Conservation (phyloP, 2,113 vertebrate species). For the Callocephalon fimbriatum region DNA sequence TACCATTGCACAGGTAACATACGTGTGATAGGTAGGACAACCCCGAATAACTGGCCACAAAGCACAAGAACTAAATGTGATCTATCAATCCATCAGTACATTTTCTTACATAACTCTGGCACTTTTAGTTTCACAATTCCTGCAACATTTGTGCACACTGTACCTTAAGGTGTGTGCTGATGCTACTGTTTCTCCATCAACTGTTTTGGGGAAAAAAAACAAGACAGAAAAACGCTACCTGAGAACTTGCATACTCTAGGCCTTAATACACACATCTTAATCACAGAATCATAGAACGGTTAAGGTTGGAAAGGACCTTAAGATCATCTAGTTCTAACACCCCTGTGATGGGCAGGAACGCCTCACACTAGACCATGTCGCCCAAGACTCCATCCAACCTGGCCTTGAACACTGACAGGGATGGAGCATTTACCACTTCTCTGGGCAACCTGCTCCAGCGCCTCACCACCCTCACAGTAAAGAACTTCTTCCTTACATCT, state of each 20-base stretch:
- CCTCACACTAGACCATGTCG: background rate
- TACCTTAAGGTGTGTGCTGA: background rate
- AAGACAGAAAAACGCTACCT: accelerated
- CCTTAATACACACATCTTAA: background rate
- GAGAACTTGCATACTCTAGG: background rate
- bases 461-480: background rate
- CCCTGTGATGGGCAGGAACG: background rate
- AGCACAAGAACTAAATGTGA: background rate
- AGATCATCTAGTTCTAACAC: background rate
- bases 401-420: background rate
- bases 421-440: background rate
- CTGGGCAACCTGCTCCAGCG: background rate
- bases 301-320: background rate
- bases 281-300: background rate
- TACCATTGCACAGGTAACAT: background rate
- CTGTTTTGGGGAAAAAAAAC: background rate
- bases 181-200: background rate
- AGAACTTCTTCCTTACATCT: background rate
- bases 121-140: background rate
- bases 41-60: accelerated
- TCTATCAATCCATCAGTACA: background rate
- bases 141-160: background rate
- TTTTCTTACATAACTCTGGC: background rate
- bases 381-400: background rate
- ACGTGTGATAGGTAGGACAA: background rate